phyloP scores from a whole-genome alignment of 2,797 vertebrate species.

The Halcyon badia region DNA sequence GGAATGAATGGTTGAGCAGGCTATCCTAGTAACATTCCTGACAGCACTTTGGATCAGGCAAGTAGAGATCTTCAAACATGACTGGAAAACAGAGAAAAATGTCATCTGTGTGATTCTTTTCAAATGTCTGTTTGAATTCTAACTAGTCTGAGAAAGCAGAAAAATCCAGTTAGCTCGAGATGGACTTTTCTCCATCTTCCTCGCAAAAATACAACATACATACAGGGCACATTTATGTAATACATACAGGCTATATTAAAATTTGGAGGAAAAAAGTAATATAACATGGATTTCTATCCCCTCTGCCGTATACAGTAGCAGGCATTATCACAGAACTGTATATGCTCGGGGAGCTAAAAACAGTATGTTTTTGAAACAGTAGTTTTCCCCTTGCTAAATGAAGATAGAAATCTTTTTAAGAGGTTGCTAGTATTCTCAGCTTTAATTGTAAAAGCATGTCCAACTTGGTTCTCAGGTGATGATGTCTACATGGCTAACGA shows the following conservation, averaged over 20 bases:
- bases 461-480: slow-evolving; percentile 83
- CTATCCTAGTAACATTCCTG: neutral
- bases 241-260: neutral
- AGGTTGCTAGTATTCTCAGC: neutral
- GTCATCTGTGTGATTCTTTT: neutral
- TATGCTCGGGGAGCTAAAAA: neutral
- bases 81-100: neutral
- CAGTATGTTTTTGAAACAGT: neutral
- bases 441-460: neutral
- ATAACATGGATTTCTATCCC: neutral
- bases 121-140: neutral
- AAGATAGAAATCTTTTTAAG: neutral
- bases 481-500: slow-evolving; percentile 89
- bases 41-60: neutral
- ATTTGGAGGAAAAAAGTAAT: neutral
- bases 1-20: neutral
- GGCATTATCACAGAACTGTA: neutral
- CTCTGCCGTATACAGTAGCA: neutral
- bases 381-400: neutral
- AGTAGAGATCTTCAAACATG: neutral
- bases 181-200: neutral
- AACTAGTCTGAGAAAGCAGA: neutral
- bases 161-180: neutral
- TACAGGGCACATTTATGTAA: neutral
- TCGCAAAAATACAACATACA: neutral